Conservation (phyloP, 1,140 invertebrate species). For the Himalopsyche phryganea region DNA sequence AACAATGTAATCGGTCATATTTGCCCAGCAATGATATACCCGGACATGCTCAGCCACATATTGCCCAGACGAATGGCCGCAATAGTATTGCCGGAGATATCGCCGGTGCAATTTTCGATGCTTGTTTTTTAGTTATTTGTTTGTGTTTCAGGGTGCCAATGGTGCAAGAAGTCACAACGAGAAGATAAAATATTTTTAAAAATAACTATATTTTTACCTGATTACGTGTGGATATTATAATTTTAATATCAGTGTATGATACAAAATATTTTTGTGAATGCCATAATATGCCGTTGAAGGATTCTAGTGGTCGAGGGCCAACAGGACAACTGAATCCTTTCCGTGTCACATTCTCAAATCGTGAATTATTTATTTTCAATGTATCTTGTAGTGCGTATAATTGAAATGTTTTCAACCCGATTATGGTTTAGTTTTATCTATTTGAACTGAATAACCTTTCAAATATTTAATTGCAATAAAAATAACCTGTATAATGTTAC, state of each 20-base stretch:
- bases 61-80: too few relatives aligned
- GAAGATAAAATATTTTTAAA: constrained; percentile 14
- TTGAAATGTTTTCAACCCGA: constrained; percentile 11
- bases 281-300: constrained; percentile 5
- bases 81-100: too few relatives aligned
- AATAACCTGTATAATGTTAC: constrained; percentile 19
- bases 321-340: background rate
- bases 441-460: constrained; percentile 1
- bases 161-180: constrained; percentile 31
- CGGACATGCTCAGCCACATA: too few relatives aligned
- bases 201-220: constrained; percentile 30
- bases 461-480: constrained; percentile 24
- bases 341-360: background rate
- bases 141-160: constrained; percentile 19
- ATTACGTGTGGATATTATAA: constrained; percentile 23
- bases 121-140: too few relatives aligned
- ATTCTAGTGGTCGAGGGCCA: background rate
- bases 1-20: too few relatives aligned
- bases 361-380: constrained; percentile 13
- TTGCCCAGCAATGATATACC: too few relatives aligned
- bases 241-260: constrained; percentile 19
- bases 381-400: background rate
- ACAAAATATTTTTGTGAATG: constrained; percentile 21
- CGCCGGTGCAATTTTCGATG: too few relatives aligned
- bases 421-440: constrained; percentile 11